These are phyloP conservation scores for Cyprinodon brontotheroides DNA, from an alignment of 2,113 vertebrate species.

Conservation along the genomic window DNA sequence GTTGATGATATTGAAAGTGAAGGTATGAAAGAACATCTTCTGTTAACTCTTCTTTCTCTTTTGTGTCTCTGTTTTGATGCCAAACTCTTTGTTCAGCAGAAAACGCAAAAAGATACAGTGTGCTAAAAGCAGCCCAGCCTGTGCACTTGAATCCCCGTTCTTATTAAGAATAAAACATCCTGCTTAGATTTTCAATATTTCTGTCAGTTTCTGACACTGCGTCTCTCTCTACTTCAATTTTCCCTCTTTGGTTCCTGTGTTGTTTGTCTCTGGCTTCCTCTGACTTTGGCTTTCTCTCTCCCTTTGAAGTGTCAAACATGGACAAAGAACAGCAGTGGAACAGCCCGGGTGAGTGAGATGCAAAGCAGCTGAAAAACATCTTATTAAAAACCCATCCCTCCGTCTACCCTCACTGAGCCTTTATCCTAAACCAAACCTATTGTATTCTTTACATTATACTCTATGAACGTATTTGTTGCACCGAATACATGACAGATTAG, in stretches of 20 bases:
- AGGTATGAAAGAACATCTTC: constrained; percentile 57
- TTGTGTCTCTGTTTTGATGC: constrained; percentile 17
- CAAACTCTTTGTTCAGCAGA: constrained; percentile 18
- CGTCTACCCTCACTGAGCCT: constrained; percentile 30
- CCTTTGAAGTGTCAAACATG: constrained; percentile 75
- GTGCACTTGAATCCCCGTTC: constrained; percentile 3
- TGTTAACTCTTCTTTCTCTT: constrained; percentile 16
- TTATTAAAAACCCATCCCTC: constrained; percentile 45
- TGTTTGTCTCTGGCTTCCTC: constrained; percentile 39
- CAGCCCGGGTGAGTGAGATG: constrained; percentile 69
- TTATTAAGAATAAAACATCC: constrained; percentile 41
- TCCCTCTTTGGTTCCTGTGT: constrained; percentile 40
- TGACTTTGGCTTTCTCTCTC: constrained; percentile 48
- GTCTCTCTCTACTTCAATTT: constrained; percentile 44
- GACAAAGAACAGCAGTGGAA: constrained; percentile 62
- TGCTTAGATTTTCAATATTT: constrained; percentile 51
- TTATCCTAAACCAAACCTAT: constrained; percentile 26
- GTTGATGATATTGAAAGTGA: constrained; percentile 73
- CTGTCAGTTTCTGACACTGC: constrained; percentile 36
- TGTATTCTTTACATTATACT: constrained; percentile 15
- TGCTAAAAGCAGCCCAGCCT: constrained; percentile 16
- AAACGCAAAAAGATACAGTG: constrained; percentile 12
- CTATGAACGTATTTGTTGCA: constrained; percentile 18
- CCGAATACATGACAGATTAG: constrained; percentile 1
- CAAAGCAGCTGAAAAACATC: constrained; percentile 48